A percentile compares a stretch with the other conserved stretches of the same genome.
Evolutionary conservation across 2,797 vertebrate genomes (phyloP).

Genomic region (Sitta carolinensis): DNA sequence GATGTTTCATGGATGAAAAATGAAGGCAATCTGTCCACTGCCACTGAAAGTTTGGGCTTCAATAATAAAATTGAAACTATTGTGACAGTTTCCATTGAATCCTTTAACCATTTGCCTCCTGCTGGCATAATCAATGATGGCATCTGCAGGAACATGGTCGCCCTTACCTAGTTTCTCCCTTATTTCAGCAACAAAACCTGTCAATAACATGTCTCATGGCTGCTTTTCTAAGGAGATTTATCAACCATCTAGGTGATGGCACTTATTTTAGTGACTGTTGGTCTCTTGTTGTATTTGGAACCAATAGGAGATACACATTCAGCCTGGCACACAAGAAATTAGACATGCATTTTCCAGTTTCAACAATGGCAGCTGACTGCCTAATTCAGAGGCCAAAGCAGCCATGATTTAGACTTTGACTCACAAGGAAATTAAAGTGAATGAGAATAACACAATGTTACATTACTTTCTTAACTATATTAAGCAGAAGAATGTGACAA

Average conservation of each 20-base stretch:
- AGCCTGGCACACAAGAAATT: constrained; percentile 56
- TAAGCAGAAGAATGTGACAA: background rate
- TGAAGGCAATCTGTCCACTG: constrained; percentile 86
- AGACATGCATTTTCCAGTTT: constrained; percentile 62
- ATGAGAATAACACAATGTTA: background rate
- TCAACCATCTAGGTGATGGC: constrained; percentile 64
- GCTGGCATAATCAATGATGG: constrained; percentile 74
- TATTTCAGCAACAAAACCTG: constrained; percentile 72
- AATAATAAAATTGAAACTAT: constrained; percentile 85
- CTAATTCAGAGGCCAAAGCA: constrained; percentile 25
- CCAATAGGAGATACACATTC: constrained; percentile 53
- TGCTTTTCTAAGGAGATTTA: constrained; percentile 70
- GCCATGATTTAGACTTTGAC: background rate
- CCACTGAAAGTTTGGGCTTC: constrained; percentile 80
- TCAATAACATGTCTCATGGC: constrained; percentile 71
- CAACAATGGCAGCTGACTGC: constrained; percentile 29
- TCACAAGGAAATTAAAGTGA: background rate
- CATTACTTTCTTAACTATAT: background rate
- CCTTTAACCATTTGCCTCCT: constrained; percentile 84
- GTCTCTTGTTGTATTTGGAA: constrained; percentile 44
- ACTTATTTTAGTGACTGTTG: constrained; percentile 52
- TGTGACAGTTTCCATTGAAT: constrained; percentile 84
- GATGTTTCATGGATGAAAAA: constrained; percentile 87
- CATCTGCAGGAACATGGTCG: constrained; percentile 67
- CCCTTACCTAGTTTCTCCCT: constrained; percentile 64